Evolutionary conservation across 2,113 vertebrate species (phyloP).

Genomic region (Apistogramma diplotaenia): DNA sequence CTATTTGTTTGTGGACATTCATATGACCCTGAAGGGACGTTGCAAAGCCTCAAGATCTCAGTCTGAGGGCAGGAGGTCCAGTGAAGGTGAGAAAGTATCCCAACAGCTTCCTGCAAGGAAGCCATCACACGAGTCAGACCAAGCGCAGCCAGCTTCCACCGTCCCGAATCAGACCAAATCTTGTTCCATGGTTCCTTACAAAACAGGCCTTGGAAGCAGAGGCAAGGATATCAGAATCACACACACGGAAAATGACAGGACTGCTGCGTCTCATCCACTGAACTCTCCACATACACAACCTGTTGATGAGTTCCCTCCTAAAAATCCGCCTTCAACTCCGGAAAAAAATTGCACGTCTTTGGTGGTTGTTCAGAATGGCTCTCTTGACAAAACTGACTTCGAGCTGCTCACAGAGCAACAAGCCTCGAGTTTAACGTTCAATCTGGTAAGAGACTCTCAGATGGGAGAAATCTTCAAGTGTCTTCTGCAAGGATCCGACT

Average conservation of each 20-base stretch:
- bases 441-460: conserved; percentile 92
- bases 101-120: conserved; percentile 49
- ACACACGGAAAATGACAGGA: conserved; percentile 30
- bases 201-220: conserved; percentile 76
- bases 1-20: conserved; percentile 86
- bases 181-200: conserved; percentile 13
- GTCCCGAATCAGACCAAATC: not conserved
- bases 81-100: conserved; percentile 42
- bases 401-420: conserved; percentile 94
- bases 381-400: conserved; percentile 82
- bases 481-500: conserved; percentile 91
- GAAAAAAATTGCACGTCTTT: conserved; percentile 39
- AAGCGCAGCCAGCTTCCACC: not conserved
- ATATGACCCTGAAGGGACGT: conserved; percentile 73
- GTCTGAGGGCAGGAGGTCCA: conserved; percentile 18
- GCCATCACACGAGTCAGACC: not conserved
- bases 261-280: not conserved
- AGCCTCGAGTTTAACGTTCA: conserved; percentile 90
- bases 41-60: conserved; percentile 59
- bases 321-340: conserved; percentile 28
- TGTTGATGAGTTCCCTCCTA: not conserved
- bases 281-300: not conserved
- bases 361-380: conserved; percentile 57
- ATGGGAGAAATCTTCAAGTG: conserved; percentile 99
- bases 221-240: conserved; percentile 78